These are phyloP conservation scores for Lithobates sylvaticus DNA, from an alignment of 2,797 vertebrate genomes.

Conservation along the genomic window DNA sequence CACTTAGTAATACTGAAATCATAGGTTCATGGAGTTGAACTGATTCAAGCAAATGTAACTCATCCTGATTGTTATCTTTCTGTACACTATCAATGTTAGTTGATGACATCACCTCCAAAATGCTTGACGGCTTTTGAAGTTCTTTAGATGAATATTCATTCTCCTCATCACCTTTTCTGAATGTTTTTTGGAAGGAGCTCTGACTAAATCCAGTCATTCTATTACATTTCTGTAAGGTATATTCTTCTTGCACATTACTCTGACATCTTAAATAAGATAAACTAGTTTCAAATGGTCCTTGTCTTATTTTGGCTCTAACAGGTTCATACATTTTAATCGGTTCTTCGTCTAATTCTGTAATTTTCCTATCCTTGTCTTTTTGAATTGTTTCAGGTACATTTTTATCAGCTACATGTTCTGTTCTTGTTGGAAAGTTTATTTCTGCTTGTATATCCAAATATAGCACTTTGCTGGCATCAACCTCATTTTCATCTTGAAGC, in stretches of 20 bases:
- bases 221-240: background rate
- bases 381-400: background rate
- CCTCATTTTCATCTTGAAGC: background rate
- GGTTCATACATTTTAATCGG: slow-evolving; percentile 40
- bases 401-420: background rate
- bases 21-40: background rate
- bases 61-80: background rate
- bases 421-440: background rate
- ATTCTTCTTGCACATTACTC: slow-evolving; percentile 10
- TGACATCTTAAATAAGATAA: background rate
- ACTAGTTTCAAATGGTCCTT: slow-evolving; percentile 21
- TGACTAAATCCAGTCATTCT: too few relatives aligned
- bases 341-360: background rate
- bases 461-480: background rate
- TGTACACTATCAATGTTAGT: background rate
- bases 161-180: background rate
- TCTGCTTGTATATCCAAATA: slow-evolving; percentile 3
- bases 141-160: background rate
- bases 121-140: background rate
- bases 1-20: background rate
- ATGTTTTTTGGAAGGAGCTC: background rate
- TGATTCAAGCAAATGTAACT: background rate
- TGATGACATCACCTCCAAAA: background rate
- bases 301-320: slow-evolving; percentile 2
- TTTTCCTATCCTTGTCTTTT: background rate